phyloP scores from a whole-genome alignment of 2,888 invertebrate species.

The Artemia sp. region DNA sequence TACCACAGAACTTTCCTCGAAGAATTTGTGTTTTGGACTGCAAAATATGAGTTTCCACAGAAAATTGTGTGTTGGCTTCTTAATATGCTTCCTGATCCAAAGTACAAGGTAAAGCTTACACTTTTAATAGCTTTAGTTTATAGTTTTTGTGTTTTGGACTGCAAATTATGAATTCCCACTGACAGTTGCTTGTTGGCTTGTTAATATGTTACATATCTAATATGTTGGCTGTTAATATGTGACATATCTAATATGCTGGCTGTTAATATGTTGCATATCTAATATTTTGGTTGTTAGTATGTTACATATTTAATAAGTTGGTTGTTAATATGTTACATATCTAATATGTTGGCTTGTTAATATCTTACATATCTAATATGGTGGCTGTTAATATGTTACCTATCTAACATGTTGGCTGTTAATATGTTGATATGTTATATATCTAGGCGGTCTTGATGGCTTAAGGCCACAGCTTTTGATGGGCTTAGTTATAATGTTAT shows the following conservation, averaged over 20 bases:
- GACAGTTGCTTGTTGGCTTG: constrained; percentile 78
- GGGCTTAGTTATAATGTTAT: background rate
- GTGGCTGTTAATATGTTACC: background rate
- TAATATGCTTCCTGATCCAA: constrained; percentile 84
- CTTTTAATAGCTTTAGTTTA: background rate
- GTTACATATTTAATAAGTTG: background rate
- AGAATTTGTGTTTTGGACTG: constrained; percentile 95
- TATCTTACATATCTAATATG: background rate
- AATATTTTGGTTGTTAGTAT: background rate
- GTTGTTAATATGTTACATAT: background rate
- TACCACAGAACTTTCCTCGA: constrained; percentile 71
- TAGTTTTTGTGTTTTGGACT: constrained; percentile 38
- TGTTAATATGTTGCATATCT: background rate
- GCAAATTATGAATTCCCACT: constrained; percentile 94
- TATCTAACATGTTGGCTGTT: background rate
- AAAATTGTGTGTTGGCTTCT: constrained; percentile 84
- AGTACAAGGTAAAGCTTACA: constrained; percentile 54
- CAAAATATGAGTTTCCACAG: constrained; percentile 91
- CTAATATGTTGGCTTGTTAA: background rate
- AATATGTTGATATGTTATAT: background rate
- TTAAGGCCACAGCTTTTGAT: background rate
- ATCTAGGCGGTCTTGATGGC: background rate
- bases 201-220: constrained; percentile 49
- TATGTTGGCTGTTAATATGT: background rate
- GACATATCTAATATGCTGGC: background rate